Conservation (phyloP, 2,113 vertebrate species). For the Canis aureus region DNA sequence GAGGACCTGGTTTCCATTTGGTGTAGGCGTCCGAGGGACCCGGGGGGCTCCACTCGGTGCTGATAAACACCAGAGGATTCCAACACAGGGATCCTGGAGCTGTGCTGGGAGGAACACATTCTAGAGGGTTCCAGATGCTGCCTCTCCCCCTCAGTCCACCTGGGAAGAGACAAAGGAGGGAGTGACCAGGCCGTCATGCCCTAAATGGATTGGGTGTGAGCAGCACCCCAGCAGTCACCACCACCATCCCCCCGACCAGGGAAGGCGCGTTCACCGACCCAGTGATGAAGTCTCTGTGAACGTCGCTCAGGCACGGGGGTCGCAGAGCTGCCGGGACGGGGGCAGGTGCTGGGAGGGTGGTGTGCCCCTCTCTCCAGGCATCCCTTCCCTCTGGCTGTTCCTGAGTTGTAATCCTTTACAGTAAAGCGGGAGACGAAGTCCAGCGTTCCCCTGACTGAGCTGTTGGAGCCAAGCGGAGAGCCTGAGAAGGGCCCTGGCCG, state of each 20-base stretch:
- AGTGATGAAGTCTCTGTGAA: too few relatives aligned
- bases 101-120: neutral
- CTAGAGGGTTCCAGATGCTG: neutral
- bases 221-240: neutral
- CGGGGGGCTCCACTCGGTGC: neutral
- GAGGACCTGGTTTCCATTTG: neutral
- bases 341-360: neutral
- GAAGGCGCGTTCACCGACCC: neutral
- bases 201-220: neutral
- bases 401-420: neutral
- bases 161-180: neutral
- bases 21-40: neutral
- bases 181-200: neutral
- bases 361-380: fast-evolving
- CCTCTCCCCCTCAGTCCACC: neutral
- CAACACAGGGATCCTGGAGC: neutral
- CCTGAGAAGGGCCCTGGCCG: too few relatives aligned
- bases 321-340: too few relatives aligned
- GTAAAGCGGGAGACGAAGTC: too few relatives aligned
- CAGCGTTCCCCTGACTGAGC: neutral
- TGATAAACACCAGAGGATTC: neutral
- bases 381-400: neutral
- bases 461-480: neutral
- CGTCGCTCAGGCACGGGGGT: neutral
- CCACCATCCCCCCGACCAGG: neutral